Conservation (phyloP, 2,797 vertebrate genomes). For the Liparis tanakae region DNA sequence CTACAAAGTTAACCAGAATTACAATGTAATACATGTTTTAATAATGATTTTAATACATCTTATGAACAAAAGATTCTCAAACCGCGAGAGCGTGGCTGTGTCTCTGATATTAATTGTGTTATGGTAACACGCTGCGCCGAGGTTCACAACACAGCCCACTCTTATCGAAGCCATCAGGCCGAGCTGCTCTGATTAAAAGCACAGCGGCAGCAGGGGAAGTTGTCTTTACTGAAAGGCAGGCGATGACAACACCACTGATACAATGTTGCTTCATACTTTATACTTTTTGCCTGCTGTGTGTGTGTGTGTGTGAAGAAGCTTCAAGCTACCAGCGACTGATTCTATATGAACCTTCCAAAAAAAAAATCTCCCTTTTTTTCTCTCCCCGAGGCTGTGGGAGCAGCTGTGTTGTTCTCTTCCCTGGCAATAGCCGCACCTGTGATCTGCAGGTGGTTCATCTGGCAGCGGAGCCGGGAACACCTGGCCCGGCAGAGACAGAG, state of each 20-base stretch:
- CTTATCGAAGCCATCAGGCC: background rate
- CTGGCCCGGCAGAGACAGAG: conserved; percentile 79
- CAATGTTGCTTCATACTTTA: conserved; percentile 32
- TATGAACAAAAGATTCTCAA: background rate
- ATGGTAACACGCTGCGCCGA: background rate
- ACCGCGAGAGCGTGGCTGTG: background rate
- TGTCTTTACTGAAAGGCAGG: conserved; percentile 11
- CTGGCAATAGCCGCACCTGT: conserved; percentile 85
- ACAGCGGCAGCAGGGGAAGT: conserved; percentile 24
- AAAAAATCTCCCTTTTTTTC: conserved; percentile 36
- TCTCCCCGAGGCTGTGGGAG: conserved; percentile 72
- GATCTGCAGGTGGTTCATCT: conserved; percentile 90
- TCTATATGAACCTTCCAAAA: conserved; percentile 64
- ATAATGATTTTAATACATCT: background rate
- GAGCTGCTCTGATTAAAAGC: conserved; percentile 30
- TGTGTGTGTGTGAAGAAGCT: conserved; percentile 34
- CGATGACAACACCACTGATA: conserved; percentile 19
- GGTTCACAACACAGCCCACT: conserved; percentile 21
- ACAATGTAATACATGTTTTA: background rate
- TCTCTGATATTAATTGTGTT: conserved; percentile 15
- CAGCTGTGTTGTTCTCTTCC: conserved; percentile 89
- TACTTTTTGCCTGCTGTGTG: conserved; percentile 37
- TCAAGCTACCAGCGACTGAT: conserved; percentile 62
- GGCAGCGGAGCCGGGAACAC: conserved; percentile 84
- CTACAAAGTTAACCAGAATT: background rate